Percentiles rank a stretch among this genome's conserved stretches.
phyloP scores from a whole-genome alignment of 2,888 invertebrate genomes.

The Macrosiphum euphorbiae region DNA sequence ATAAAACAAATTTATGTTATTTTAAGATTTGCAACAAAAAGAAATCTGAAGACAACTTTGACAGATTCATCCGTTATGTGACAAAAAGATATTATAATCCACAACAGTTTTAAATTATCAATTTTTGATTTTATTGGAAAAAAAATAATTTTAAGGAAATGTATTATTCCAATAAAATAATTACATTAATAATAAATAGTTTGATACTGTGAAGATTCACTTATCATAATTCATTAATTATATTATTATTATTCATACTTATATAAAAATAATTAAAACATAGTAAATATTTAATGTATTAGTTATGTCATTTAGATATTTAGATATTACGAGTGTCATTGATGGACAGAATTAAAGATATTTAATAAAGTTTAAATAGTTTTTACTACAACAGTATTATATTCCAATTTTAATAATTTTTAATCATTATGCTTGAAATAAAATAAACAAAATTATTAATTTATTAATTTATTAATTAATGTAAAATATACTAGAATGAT shows the following conservation, averaged over 20 bases:
- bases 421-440: background rate
- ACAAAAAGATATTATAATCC: background rate
- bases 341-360: background rate
- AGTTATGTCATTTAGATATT: background rate
- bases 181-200: background rate
- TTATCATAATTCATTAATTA: slow-evolving; percentile 2
- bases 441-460: background rate
- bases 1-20: slow-evolving; percentile 15
- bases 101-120: slow-evolving; percentile 18
- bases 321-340: background rate
- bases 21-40: slow-evolving; percentile 60
- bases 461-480: background rate
- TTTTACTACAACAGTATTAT: background rate
- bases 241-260: background rate
- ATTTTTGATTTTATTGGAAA: background rate
- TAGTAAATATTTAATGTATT: slow-evolving; percentile 18
- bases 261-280: background rate
- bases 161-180: background rate
- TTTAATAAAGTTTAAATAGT: background rate
- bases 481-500: background rate
- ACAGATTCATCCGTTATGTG: slow-evolving; percentile 4
- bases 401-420: background rate
- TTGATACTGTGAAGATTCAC: slow-evolving; percentile 12
- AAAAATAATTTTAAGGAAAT: background rate
- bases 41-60: background rate